Evolutionary conservation across 1,140 invertebrate species (phyloP), one percentile per base, ranked within the genome.

Genomic region (Hylaeus volcanicus): DNA sequence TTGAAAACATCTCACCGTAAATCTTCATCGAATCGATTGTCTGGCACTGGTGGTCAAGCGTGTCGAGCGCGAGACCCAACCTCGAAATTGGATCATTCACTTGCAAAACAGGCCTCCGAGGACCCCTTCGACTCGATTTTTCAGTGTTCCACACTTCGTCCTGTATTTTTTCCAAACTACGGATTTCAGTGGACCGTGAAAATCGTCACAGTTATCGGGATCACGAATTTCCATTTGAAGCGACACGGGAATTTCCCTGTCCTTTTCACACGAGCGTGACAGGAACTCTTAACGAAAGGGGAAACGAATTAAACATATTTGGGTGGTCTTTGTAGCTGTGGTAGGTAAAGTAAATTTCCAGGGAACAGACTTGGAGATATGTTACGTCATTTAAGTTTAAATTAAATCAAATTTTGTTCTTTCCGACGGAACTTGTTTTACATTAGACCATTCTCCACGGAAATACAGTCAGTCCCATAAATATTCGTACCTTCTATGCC

Each of bases 21-120:
- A 89, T 89, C 88, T 89, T 87, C 78, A 85, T 89, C 81, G 78
- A 84, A 86, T 79, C 77, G 74, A 87, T 89, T 89, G 87, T 88
- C 88, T 74, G 79, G 55, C 58, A 82, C 79, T 26, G 26, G 81
- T 63, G 63, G 68, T 65, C 69, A 79, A 66, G 79, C 81, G 63
- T 60, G 45, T 41, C 66, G 56, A 65, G 56, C 51, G 60, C 61
- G 48, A 39, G 60, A 45, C 45, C n/a, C 74, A 68, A 61, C 55
- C 73, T 48, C 68, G 70, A 84, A 87, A 87, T 87, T 87, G 79
- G 86, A 66, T 85, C 80, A 87, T 87, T 87, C 86, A 87, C 71
- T 81, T 86, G 86, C 86, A 85, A 86, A 87, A 73, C 64, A 87
- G 79, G 41, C 56, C 60, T 55, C 66, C 58, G 71, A 26, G 60